phyloP scores from a whole-genome alignment of 1,140 invertebrate species.

The Drosophila navojoa region DNA sequence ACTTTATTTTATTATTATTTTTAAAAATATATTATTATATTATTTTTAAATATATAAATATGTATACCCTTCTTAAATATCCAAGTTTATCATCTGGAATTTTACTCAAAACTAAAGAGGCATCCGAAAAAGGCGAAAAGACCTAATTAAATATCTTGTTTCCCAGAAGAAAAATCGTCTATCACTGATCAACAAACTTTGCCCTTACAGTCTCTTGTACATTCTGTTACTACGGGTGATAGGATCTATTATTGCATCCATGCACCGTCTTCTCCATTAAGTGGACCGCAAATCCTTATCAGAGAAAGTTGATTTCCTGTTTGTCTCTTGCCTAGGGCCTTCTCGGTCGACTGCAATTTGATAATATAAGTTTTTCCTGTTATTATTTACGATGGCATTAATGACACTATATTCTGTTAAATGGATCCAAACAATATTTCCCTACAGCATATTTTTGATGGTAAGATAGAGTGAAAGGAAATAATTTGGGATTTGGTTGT shows the following conservation, averaged over 20 bases:
- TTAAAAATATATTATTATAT: too few species aligned
- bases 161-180: too few species aligned
- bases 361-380: background rate
- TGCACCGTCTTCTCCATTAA: background rate
- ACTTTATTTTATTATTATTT: too few species aligned
- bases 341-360: background rate
- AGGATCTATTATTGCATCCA: slow-evolving; percentile 1
- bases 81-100: too few species aligned
- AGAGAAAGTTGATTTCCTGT: background rate
- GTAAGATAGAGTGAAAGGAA: background rate
- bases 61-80: too few species aligned
- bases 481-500: too few species aligned
- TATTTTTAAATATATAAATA: too few species aligned
- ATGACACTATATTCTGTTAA: background rate
- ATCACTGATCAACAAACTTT: too few species aligned
- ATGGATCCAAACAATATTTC: too few species aligned
- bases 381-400: background rate
- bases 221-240: background rate
- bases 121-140: too few species aligned
- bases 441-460: background rate
- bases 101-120: too few species aligned
- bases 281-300: background rate
- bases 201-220: background rate
- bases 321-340: background rate
- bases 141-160: too few species aligned